Evolutionary conservation across 2,888 invertebrate species (phyloP).

Genomic region (Coelogynopora nodosa): DNA sequence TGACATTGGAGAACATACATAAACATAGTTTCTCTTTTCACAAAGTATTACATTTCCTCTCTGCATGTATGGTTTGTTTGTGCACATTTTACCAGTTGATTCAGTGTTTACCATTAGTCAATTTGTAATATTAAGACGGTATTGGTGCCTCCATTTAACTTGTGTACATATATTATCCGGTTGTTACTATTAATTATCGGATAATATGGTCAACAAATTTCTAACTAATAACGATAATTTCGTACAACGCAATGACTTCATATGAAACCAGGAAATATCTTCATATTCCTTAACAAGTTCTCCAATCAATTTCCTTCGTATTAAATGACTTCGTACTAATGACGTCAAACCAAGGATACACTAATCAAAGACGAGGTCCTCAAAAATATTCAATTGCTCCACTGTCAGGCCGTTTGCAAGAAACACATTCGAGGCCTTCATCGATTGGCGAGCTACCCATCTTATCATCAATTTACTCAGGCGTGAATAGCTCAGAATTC

Average conservation of each 20-base stretch:
- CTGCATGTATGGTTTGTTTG: too few species aligned
- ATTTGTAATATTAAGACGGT: too few species aligned
- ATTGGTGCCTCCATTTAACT: too few species aligned
- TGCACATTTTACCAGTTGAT: background rate
- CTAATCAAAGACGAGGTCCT: background rate
- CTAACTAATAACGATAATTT: too few species aligned
- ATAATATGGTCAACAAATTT: too few species aligned
- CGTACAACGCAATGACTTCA: too few species aligned
- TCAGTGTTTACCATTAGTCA: too few species aligned
- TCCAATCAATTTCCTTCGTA: background rate
- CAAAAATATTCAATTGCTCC: background rate
- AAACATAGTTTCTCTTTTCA: background rate
- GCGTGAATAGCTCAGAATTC: background rate
- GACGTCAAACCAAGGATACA: background rate
- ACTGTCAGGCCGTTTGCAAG: background rate
- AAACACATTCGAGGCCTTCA: background rate
- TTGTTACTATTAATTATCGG: too few species aligned
- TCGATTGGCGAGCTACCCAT: background rate
- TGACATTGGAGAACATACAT: background rate
- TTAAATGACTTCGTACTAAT: background rate
- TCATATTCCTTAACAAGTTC: background rate
- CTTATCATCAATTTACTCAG: background rate
- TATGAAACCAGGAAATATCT: background rate
- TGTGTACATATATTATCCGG: too few species aligned
- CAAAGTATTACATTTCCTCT: background rate